phyloP scores from a whole-genome alignment of 2,797 vertebrate genomes.

The Labeo calbasu region DNA sequence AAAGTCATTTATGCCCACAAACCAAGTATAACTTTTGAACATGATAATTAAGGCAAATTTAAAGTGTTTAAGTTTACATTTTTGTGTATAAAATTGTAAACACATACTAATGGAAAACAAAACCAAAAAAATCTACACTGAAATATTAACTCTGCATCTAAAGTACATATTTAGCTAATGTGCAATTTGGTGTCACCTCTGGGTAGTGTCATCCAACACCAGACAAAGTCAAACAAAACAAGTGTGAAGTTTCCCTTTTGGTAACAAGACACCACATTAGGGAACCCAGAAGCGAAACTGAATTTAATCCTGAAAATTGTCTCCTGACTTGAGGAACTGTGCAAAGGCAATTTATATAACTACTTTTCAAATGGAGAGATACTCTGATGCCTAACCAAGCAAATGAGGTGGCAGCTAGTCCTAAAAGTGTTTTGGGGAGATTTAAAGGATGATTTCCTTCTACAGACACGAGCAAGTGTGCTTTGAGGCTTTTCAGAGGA shows the following conservation, averaged over 20 bases:
- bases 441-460: slow-evolving; percentile 29
- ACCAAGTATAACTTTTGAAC: not conserved
- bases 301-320: slow-evolving; percentile 18
- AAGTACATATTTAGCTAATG: not conserved
- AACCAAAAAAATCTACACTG: not conserved
- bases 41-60: not conserved
- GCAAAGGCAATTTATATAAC: slow-evolving; percentile 21
- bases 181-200: not conserved
- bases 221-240: slow-evolving; percentile 17
- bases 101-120: not conserved
- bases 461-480: not conserved
- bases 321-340: not conserved
- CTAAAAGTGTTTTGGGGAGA: slow-evolving; percentile 8
- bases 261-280: slow-evolving; percentile 14
- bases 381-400: slow-evolving; percentile 24
- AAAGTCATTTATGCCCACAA: not conserved
- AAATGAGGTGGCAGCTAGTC: not conserved
- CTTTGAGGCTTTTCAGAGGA: slow-evolving; percentile 11
- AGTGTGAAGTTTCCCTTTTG: slow-evolving; percentile 12
- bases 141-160: not conserved
- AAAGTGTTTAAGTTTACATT: not conserved
- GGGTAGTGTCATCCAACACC: not conserved
- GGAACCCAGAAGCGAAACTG: not conserved
- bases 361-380: slow-evolving; percentile 29
- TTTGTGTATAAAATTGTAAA: not conserved